These are phyloP conservation scores for Enteromius fasciolatus DNA, from an alignment of 2,797 vertebrate species.

Conservation along the genomic window DNA sequence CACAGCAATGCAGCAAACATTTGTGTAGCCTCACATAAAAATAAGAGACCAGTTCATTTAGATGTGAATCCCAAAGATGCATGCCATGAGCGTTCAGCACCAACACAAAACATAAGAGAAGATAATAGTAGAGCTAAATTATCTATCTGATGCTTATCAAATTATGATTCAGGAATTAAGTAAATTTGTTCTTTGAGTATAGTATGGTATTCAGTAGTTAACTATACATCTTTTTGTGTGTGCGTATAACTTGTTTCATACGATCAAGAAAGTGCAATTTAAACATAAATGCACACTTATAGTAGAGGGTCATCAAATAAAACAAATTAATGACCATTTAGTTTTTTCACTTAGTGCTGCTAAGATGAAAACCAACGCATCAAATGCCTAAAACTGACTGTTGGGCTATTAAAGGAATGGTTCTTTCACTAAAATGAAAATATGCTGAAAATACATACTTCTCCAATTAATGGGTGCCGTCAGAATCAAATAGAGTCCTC, in stretches of 20 bases:
- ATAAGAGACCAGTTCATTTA: neutral
- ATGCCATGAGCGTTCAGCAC: slow-evolving; percentile 11
- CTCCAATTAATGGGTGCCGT: neutral
- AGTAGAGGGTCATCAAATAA: neutral
- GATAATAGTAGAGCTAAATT: neutral
- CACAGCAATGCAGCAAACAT: slow-evolving; percentile 22
- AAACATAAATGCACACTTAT: slow-evolving; percentile 1
- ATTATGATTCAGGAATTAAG: neutral
- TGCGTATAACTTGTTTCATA: neutral
- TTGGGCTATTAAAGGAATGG: neutral
- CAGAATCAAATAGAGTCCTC: neutral
- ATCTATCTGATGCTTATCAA: neutral
- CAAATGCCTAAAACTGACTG: neutral
- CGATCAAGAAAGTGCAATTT: slow-evolving; percentile 3
- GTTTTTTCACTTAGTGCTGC: neutral
- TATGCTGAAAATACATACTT: neutral
- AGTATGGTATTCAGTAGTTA: neutral
- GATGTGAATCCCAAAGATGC: neutral
- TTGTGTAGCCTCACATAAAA: slow-evolving; percentile 23
- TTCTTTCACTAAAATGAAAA: neutral
- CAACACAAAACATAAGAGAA: slow-evolving; percentile 2
- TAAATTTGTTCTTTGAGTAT: neutral
- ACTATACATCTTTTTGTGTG: neutral
- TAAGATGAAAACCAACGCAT: neutral
- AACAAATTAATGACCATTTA: neutral